Conservation (phyloP, 1,140 invertebrate species). For the Papilio dardanus region DNA sequence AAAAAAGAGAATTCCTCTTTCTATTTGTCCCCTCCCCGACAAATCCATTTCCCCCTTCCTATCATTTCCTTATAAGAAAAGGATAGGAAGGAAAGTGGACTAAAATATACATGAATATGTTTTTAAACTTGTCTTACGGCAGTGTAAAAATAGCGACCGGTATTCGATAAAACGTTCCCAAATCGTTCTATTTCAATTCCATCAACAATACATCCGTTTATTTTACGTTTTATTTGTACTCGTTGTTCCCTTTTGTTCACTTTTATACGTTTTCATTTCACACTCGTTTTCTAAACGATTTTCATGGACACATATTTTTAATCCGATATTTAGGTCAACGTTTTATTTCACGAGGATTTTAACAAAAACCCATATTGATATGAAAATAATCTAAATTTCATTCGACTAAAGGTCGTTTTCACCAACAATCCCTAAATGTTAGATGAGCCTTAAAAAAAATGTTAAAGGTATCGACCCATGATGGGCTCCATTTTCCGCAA, state of each 20-base stretch:
- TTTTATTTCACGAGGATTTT: not conserved
- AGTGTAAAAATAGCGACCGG: not conserved
- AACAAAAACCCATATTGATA: not conserved
- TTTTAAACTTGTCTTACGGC: too few species aligned
- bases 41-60: too few species aligned
- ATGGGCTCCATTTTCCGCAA: too few species aligned
- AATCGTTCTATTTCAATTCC: constrained; percentile 15
- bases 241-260: not conserved
- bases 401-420: too few species aligned
- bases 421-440: too few species aligned
- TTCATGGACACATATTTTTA: not conserved
- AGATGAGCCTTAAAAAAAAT: too few species aligned
- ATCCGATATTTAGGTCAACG: not conserved
- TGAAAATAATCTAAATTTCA: not conserved
- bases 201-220: constrained; percentile 19
- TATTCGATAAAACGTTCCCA: not conserved
- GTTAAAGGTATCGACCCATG: too few species aligned
- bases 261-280: constrained; percentile 11
- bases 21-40: too few species aligned
- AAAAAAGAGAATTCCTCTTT: too few species aligned
- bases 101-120: too few species aligned
- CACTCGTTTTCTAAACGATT: constrained; percentile 9
- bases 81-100: too few species aligned
- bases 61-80: too few species aligned
- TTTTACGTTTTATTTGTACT: constrained; percentile 2